Conservation (phyloP, 2,888 invertebrate genomes). For the Catocala nupta region DNA sequence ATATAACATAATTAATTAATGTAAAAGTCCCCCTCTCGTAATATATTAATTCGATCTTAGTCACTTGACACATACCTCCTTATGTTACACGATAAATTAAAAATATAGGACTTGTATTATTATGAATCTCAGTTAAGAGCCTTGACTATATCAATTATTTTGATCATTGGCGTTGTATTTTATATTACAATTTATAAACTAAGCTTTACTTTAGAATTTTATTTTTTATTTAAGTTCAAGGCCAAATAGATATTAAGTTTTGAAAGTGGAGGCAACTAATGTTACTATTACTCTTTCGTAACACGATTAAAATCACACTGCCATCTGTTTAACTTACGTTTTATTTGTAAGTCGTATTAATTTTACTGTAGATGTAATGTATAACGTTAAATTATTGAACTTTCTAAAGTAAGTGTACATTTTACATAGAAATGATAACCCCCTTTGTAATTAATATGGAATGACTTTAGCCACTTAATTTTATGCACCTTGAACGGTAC, state of each 20-base stretch:
- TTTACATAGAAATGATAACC: slow-evolving; percentile 66
- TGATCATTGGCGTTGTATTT: slow-evolving; percentile 18
- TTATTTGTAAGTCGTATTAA: slow-evolving; percentile 43
- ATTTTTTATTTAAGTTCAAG: slow-evolving; percentile 31
- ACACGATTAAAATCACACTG: slow-evolving; percentile 53
- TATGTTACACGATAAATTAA: slow-evolving; percentile 28
- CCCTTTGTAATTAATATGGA: slow-evolving; percentile 56
- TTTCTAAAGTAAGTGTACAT: slow-evolving; percentile 70
- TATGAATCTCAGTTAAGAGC: slow-evolving; percentile 21
- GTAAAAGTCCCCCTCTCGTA: slow-evolving; percentile 23
- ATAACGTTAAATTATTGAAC: slow-evolving; percentile 63
- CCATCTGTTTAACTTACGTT: slow-evolving; percentile 49
- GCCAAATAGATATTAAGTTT: slow-evolving; percentile 32
- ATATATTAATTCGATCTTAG: slow-evolving; percentile 28
- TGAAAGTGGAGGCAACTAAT: slow-evolving; percentile 14
- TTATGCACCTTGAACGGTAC: slow-evolving; percentile 60
- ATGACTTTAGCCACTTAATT: slow-evolving; percentile 61
- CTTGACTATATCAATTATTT: slow-evolving; percentile 8
- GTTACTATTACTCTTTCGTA: slow-evolving; percentile 26
- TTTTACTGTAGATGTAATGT: slow-evolving; percentile 40
- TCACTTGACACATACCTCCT: slow-evolving; percentile 32
- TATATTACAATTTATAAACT: slow-evolving; percentile 18
- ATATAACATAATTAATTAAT: neutral
- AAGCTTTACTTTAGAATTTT: slow-evolving; percentile 38
- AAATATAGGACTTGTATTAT: slow-evolving; percentile 3